These are phyloP conservation scores for Luidia sarsii DNA, from an alignment of 53 echinoderm and acorn worm species.

Conservation along the genomic window DNA sequence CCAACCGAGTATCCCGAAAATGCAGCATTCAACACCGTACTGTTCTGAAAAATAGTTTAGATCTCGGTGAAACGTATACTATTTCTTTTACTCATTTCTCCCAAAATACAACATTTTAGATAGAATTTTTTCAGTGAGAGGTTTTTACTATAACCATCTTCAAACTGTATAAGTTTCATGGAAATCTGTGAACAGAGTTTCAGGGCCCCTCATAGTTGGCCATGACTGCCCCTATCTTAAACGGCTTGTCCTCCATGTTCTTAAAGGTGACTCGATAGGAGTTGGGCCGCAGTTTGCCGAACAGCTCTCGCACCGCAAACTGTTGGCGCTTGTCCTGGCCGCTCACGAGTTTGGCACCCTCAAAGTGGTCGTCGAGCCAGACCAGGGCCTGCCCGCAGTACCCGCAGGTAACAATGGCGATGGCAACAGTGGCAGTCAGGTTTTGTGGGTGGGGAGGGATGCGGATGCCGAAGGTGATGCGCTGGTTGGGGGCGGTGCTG, in stretches of 20 bases:
- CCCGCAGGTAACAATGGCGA: slow-evolving; percentile 62
- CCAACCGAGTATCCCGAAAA: no score
- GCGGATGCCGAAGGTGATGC: slow-evolving; percentile 55
- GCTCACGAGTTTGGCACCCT: slow-evolving; percentile 60
- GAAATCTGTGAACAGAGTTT: no score
- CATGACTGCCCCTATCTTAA: slow-evolving; percentile 77
- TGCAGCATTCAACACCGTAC: no score
- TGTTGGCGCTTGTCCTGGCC: slow-evolving; percentile 54
- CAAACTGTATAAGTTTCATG: no score
- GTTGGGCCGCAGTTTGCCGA: slow-evolving; percentile 32
- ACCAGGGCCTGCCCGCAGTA: slow-evolving; percentile 83
- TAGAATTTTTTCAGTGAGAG: no score
- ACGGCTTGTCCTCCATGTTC: slow-evolving; percentile 73
- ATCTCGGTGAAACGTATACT: no score
- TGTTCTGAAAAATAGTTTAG: no score
- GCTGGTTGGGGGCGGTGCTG: slow-evolving; percentile 64
- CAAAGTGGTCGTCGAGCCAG: slow-evolving; percentile 68
- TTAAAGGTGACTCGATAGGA: slow-evolving; percentile 60
- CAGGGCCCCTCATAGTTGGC: slow-evolving; percentile 47
- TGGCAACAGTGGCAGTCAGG: slow-evolving; percentile 55
- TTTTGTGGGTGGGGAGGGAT: slow-evolving; percentile 40
- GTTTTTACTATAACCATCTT: no score
- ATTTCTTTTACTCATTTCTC: no score
- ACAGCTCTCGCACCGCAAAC: slow-evolving; percentile 58
- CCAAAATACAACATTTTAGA: no score